A percentile compares a stretch with the other conserved stretches of the same genome.
Evolutionary conservation across 2,113 vertebrate species (phyloP).

Genomic region (Engystomops pustulosus): DNA sequence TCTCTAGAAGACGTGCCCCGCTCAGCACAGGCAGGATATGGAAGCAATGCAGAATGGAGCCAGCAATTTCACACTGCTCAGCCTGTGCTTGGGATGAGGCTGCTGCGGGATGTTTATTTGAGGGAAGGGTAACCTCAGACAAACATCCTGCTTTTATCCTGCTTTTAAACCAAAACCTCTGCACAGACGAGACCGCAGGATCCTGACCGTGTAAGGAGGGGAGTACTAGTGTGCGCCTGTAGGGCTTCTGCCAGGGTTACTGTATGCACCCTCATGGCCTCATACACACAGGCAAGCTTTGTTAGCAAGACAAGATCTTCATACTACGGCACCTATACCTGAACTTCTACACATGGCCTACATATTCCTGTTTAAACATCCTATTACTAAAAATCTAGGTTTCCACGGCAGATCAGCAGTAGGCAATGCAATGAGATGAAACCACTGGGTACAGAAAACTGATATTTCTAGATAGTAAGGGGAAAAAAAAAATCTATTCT

Average conservation of each 20-base stretch:
- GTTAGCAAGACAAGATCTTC: neutral
- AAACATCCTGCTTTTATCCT: slow-evolving; percentile 90
- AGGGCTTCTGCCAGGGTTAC: slow-evolving; percentile 67
- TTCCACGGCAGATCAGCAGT: too few species aligned
- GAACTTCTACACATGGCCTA: neutral
- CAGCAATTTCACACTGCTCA: slow-evolving; percentile 77
- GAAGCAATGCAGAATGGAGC: slow-evolving; percentile 72
- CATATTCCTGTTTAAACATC: too few species aligned
- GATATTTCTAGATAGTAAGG: too few species aligned
- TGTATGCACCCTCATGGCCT: neutral
- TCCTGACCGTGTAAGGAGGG: slow-evolving; percentile 63
- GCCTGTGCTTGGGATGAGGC: slow-evolving; percentile 78
- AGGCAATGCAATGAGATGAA: too few species aligned
- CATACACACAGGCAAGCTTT: neutral
- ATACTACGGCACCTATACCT: neutral
- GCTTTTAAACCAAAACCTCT: slow-evolving; percentile 55
- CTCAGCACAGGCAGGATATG: slow-evolving; percentile 66
- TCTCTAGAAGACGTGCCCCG: slow-evolving; percentile 17
- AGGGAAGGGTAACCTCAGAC: slow-evolving; percentile 85
- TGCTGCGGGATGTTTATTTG: slow-evolving; percentile 90
- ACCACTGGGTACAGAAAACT: too few species aligned
- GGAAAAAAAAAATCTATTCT: too few species aligned
- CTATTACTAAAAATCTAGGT: too few species aligned
- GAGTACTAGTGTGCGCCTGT: slow-evolving; percentile 56
- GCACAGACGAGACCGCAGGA: slow-evolving; percentile 70